phyloP scores from a whole-genome alignment of 2,888 invertebrate genomes.

The Synergus gifuensis region DNA sequence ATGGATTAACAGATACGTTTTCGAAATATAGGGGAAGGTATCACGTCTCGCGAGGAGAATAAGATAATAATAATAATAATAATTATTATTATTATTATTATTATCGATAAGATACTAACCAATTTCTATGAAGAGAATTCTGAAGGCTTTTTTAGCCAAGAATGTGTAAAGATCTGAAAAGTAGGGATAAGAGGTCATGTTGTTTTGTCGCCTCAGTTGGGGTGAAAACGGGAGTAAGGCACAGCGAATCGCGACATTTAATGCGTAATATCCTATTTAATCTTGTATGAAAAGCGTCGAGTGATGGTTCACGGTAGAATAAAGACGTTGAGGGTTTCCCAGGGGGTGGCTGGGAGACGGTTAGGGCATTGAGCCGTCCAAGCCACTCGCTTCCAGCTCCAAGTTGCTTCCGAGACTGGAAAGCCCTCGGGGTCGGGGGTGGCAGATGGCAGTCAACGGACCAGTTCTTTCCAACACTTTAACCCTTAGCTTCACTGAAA shows the following conservation, averaged over 20 bases:
- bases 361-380: conserved; percentile 74
- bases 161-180: conserved; percentile 11
- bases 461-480: conserved; percentile 67
- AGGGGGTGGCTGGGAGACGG: conserved; percentile 69
- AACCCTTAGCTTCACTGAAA: conserved; percentile 36
- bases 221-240: conserved; percentile 40
- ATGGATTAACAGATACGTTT: too few relatives aligned
- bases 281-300: conserved; percentile 73
- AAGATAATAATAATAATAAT: too few relatives aligned
- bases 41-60: too few relatives aligned
- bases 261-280: conserved; percentile 76
- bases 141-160: neutral
- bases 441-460: conserved; percentile 73
- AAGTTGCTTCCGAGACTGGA: conserved; percentile 60
- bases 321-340: conserved; percentile 63
- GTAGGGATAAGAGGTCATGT: conserved; percentile 17
- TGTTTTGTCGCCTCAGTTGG: conserved; percentile 40
- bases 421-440: conserved; percentile 69
- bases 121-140: neutral
- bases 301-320: conserved; percentile 66
- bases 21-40: too few relatives aligned
- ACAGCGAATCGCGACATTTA: conserved; percentile 71
- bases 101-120: too few relatives aligned
- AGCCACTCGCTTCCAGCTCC: conserved; percentile 69
- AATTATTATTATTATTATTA: too few relatives aligned